Base-by-base conservation (phyloP, 2,113 vertebrate species). In the Numenius arquata region DNA sequence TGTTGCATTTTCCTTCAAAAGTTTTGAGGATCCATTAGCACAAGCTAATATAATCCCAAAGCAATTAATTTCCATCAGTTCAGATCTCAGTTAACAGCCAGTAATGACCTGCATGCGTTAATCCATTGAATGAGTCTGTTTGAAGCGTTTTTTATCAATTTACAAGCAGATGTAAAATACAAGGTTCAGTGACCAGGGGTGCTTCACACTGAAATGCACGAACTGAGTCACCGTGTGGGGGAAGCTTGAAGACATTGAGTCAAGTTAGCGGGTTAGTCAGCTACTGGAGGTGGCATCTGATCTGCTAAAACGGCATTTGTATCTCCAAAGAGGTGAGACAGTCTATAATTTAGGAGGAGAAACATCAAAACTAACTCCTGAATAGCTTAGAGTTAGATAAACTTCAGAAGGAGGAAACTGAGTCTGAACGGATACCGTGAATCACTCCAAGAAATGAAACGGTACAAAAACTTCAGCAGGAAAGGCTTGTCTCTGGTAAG, bases 211-310 rank as follows among this genome's bases (percentile, higher is more conserved):
- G 76, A 86, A 86, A 71, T 91, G 38, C 62, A 78, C 0, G 0
- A 77, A 86, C 80, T 95, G 89, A 95, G 27, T 95, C 89, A 96
- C 68, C 5, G 8, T 63, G 56, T 78, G 93, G 76, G 73, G 73
- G 89, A 92, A 84, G 61, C 95, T 89, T 47, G 83, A 87, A 0
- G 1, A 77, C 21, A 84, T 38, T 75, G 86, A 92, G 47, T 89
- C 89, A 86, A 88, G 52, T 65, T 22, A 78, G 70, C 43, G 66
- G 56, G 84, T 76, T 92, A 74, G 76, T 84, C 84, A 95, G 65
- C 56, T 74, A 2, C 89, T 81, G 80, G 73, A 90, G 76, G 43
- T 96, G 83, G 73, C 65, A 91, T 45, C 73, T 85, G 70, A 91
- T 92, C 86, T 78, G 26, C 38, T 78, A n/a, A 85, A 90, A 80